Base-by-base conservation (phyloP, 1,140 invertebrate genomes). In the Lutraria rhynchaena region DNA sequence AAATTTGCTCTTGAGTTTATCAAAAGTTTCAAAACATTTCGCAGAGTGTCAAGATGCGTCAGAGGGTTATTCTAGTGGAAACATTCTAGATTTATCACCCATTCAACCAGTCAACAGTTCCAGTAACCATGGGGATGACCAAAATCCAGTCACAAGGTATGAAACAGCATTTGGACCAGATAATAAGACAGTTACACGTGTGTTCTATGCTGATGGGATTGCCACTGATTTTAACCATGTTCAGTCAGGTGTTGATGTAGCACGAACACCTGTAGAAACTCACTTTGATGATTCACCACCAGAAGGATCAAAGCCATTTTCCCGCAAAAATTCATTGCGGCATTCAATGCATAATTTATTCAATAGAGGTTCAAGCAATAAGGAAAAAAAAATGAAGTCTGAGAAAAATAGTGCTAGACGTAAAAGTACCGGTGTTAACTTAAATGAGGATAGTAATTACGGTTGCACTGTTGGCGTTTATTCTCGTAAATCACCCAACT, bases 101-200 rank as follows among this genome's bases (percentile, higher is more conserved):
- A 86, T 88, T 51, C 70, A 83, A 31, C 83, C 85, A 5, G 67
- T 81, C 3, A 33, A 27, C 55, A 73, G 60, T 15, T 44, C 55
- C 24, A 53, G 57, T 41, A 69, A 58, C 24, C 35, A 75, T 49
- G 33, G 53, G n/a, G 53, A 69, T 58, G 67, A 41, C 53, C 44
- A 67, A 22, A 77, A 85, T n/a, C 84, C 85, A 51, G 82, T 88
- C 13, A 85, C 87, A 4, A 83, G 83, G 57, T 91, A 87, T 83
- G 90, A 91, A 70, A 90, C 89, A 24, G 88, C 88, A 13, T 90
- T 91, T 86, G 89, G 90, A 9, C 90, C 90, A 9, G 90, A 91
- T 41, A 91, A 91, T 63, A 78, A 82, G 33, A 91, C 88, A 29
- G 86, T 91, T 3, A 91, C 90, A 1, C 70, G 87, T 35, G 89